These are phyloP conservation scores for Columba janthina DNA, from an alignment of 2,113 vertebrate genomes.

Conservation along the genomic window DNA sequence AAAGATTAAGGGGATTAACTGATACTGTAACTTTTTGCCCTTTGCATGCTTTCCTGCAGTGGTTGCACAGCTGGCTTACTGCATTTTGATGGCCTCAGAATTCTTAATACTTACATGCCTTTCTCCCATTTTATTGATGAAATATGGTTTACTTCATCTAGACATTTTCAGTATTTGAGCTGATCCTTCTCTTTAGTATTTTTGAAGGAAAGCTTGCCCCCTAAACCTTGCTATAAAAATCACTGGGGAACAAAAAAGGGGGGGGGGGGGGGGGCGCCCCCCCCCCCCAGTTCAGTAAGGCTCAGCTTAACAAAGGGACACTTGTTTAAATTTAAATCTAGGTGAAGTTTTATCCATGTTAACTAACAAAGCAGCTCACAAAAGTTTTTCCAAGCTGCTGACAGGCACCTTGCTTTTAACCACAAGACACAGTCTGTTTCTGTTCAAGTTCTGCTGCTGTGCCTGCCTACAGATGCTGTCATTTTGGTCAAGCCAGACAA, in stretches of 20 bases:
- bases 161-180: neutral
- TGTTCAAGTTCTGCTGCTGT: neutral
- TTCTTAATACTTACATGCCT: neutral
- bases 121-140: neutral
- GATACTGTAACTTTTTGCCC: neutral
- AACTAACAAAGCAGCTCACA: neutral
- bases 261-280: too few species aligned
- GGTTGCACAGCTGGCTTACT: neutral
- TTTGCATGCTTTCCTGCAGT: neutral
- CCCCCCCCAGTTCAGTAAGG: neutral
- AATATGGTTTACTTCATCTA: neutral
- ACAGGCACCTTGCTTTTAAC: neutral
- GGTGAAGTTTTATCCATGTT: neutral
- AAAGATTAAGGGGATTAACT: constrained; percentile 60
- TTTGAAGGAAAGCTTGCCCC: neutral
- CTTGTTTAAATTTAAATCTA: neutral
- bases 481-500: neutral
- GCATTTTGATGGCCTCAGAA: neutral
- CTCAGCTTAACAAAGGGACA: neutral
- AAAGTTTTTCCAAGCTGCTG: neutral
- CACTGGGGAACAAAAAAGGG: neutral
- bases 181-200: neutral
- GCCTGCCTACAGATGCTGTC: neutral
- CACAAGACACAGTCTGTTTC: neutral
- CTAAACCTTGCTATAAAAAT: neutral